phyloP scores from a whole-genome alignment of 2,888 invertebrate genomes.

The Halictus ligatus region DNA sequence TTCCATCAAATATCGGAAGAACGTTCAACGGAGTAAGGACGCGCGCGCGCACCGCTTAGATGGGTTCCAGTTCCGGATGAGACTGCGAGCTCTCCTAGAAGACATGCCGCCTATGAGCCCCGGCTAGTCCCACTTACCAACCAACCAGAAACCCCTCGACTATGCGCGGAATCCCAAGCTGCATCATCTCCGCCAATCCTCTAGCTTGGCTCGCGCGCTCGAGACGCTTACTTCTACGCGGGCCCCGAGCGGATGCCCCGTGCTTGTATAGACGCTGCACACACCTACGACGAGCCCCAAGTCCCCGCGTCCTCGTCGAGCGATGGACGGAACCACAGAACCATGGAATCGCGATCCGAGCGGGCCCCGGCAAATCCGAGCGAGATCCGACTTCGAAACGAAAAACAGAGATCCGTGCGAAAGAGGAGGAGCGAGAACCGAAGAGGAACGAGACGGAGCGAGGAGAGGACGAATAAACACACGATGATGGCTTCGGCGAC shows the following conservation, averaged over 20 bases:
- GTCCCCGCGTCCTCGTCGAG: not conserved
- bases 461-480: not conserved
- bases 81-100: conserved; percentile 83
- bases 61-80: conserved; percentile 80
- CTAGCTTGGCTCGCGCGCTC: conserved; percentile 56
- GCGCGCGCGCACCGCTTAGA: conserved; percentile 68
- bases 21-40: not conserved
- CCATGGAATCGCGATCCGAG: not conserved
- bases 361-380: not conserved
- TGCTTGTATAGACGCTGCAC: not conserved
- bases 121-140: conserved; percentile 84
- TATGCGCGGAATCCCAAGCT: conserved; percentile 81
- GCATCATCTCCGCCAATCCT: conserved; percentile 80
- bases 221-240: conserved; percentile 31
- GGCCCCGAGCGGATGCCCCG: not conserved
- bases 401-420: not conserved
- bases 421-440: not conserved
- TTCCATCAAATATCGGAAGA: conserved; percentile 11
- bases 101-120: conserved; percentile 84
- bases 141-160: conserved; percentile 83
- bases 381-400: not conserved
- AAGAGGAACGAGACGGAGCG: not conserved
- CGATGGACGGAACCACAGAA: conserved; percentile 21
- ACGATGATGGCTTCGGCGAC: no score
- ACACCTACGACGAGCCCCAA: not conserved